Evolutionary conservation across 2,113 vertebrate genomes (phyloP).

Genomic region (Globicephala melas): DNA sequence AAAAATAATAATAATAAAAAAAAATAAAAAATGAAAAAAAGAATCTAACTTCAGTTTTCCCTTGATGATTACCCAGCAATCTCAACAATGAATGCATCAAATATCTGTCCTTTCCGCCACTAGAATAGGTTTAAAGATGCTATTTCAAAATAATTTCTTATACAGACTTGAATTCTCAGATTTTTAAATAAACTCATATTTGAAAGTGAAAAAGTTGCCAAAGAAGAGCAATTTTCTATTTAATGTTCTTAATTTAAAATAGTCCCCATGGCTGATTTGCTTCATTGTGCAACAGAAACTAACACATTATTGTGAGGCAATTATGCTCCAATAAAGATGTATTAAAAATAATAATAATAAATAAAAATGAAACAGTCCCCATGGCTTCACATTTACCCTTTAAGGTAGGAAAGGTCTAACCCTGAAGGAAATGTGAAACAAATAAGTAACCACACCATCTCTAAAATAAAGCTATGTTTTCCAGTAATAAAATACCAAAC

Average conservation of each 20-base stretch:
- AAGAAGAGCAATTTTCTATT: background rate
- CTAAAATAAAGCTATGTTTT: background rate
- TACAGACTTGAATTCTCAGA: background rate
- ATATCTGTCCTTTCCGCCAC: background rate
- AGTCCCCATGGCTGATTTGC: background rate
- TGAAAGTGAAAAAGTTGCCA: background rate
- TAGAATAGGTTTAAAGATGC: background rate
- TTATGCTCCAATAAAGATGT: too few species aligned
- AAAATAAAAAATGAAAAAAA: background rate
- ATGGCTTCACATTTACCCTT: background rate
- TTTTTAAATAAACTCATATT: background rate
- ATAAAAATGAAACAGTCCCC: background rate
- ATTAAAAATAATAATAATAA: too few species aligned
- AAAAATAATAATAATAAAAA: too few species aligned
- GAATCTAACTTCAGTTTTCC: background rate
- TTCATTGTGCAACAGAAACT: too few species aligned
- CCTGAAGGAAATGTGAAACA: conserved; percentile 31
- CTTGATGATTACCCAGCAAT: background rate
- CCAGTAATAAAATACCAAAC: conserved; percentile 22
- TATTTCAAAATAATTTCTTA: background rate
- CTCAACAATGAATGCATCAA: background rate
- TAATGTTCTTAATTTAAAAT: background rate
- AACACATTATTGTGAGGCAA: too few species aligned
- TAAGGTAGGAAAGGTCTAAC: background rate
- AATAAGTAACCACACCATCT: background rate